Conservation (phyloP, 2,113 vertebrate genomes). For the Cynoglossus semilaevis region DNA sequence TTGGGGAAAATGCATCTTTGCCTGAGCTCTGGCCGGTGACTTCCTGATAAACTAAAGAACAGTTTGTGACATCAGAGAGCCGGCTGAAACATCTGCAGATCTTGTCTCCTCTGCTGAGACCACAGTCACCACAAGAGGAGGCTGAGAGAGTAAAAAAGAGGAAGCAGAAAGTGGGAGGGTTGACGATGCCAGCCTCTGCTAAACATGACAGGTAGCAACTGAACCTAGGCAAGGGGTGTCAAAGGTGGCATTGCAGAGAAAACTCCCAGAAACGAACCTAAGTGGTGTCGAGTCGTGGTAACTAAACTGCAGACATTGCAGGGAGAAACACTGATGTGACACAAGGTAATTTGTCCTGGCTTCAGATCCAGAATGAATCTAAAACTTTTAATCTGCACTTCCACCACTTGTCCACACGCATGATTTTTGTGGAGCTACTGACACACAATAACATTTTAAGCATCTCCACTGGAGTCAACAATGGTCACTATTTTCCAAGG, state of each 20-base stretch:
- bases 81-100: conserved; percentile 42
- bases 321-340: too few species aligned
- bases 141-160: background rate
- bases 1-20: too few species aligned
- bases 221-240: background rate
- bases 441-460: background rate
- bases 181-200: conserved; percentile 11
- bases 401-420: too few species aligned
- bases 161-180: background rate
- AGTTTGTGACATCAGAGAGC: too few species aligned
- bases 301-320: background rate
- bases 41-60: conserved; percentile 14
- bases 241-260: background rate
- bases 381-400: background rate
- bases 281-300: conserved; percentile 8
- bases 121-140: conserved; percentile 10
- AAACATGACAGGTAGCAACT: conserved; percentile 11
- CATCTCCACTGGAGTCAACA: background rate
- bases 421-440: too few species aligned
- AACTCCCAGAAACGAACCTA: background rate
- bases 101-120: conserved; percentile 18
- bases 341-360: background rate
- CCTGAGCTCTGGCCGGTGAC: background rate
- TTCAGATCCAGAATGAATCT: background rate
- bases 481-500: background rate